Evolutionary conservation across 2,888 invertebrate species (phyloP).

Genomic region (Drosophila anceps): DNA sequence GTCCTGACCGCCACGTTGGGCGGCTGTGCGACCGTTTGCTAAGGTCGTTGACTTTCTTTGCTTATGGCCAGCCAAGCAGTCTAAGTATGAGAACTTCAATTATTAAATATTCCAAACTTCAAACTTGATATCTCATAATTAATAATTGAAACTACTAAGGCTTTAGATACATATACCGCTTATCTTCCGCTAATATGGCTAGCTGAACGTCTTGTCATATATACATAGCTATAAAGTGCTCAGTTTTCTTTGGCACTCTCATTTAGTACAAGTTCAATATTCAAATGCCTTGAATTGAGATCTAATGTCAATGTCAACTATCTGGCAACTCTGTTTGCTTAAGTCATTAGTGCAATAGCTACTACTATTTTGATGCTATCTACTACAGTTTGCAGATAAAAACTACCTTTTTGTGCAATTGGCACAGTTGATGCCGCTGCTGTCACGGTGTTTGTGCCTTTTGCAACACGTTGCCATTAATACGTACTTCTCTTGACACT

Average conservation of each 20-base stretch:
- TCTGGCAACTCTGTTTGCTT: slow-evolving; percentile 49
- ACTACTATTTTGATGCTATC: slow-evolving; percentile 48
- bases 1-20: slow-evolving; percentile 36
- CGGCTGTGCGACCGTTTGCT: slow-evolving; percentile 9
- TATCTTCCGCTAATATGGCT: too few species aligned
- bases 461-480: slow-evolving; percentile 80
- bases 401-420: slow-evolving; percentile 22
- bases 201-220: too few species aligned
- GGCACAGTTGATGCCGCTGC: slow-evolving; percentile 7
- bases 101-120: not conserved
- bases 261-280: not conserved
- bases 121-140: not conserved
- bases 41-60: slow-evolving; percentile 62
- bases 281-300: not conserved
- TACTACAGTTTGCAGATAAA: slow-evolving; percentile 60
- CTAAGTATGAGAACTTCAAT: not conserved
- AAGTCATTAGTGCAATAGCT: slow-evolving; percentile 38
- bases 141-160: too few species aligned
- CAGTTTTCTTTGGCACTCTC: not conserved
- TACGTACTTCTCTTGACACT: slow-evolving; percentile 78
- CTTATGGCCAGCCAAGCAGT: slow-evolving; percentile 10
- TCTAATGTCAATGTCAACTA: slow-evolving; percentile 2
- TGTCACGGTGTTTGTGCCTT: slow-evolving; percentile 28
- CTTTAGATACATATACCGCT: too few species aligned
- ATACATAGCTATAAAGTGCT: too few species aligned